phyloP scores from a whole-genome alignment of 2,113 vertebrate species.

The Sardina pilchardus region DNA sequence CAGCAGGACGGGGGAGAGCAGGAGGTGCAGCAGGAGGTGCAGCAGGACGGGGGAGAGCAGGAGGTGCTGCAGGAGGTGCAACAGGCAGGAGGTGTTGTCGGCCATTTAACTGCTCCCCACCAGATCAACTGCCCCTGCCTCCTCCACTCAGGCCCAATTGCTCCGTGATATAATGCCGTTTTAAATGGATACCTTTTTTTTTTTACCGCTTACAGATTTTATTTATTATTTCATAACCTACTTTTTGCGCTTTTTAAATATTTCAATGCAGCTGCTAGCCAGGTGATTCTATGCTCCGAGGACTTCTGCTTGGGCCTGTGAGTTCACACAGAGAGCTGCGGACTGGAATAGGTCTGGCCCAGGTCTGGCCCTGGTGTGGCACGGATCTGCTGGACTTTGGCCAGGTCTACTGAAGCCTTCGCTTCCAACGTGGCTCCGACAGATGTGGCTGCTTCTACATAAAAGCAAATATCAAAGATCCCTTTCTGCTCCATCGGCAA shows the following conservation, averaged over 20 bases:
- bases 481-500: conserved; percentile 57
- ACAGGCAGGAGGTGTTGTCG: conserved; percentile 42
- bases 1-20: too few relatives aligned
- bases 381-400: background rate
- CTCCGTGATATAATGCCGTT: conserved; percentile 3
- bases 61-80: too few relatives aligned
- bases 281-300: conserved; percentile 53
- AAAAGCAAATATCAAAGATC: conserved; percentile 67
- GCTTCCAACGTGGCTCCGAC: conserved; percentile 31
- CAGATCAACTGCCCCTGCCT: background rate
- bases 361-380: background rate
- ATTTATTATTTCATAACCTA: conserved; percentile 42
- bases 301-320: background rate
- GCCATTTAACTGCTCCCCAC: conserved; percentile 30
- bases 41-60: too few relatives aligned
- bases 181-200: background rate
- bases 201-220: background rate
- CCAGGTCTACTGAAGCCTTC: background rate
- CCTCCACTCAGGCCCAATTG: conserved; percentile 13
- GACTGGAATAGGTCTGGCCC: background rate
- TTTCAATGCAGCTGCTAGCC: conserved; percentile 45
- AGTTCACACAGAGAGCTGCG: background rate
- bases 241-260: conserved; percentile 47
- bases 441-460: conserved; percentile 55
- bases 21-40: too few relatives aligned